Evolutionary conservation across 2,797 vertebrate genomes (phyloP).

Genomic region (Poecilia velifera): DNA sequence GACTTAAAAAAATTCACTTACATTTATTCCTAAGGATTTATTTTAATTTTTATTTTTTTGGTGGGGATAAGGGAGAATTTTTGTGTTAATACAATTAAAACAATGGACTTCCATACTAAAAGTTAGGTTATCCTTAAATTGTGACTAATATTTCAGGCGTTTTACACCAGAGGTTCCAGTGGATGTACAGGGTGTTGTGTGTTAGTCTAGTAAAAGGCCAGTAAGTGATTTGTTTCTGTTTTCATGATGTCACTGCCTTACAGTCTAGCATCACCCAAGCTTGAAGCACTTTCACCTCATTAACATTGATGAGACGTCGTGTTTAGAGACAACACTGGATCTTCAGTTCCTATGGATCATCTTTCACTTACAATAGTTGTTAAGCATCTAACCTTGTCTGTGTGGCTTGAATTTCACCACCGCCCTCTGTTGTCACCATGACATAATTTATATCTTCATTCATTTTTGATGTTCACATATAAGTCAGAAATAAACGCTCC

Average conservation of each 20-base stretch:
- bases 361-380: conserved; percentile 39
- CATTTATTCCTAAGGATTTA: not conserved
- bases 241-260: not conserved
- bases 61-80: not conserved
- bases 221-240: not conserved
- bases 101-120: not conserved
- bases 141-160: not conserved
- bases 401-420: conserved; percentile 33
- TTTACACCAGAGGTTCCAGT: not conserved
- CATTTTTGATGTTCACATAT: conserved; percentile 10
- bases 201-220: not conserved
- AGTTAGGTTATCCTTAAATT: not conserved
- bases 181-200: not conserved
- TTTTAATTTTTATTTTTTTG: not conserved
- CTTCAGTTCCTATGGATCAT: conserved; percentile 43
- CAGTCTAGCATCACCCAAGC: conserved; percentile 5
- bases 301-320: conserved; percentile 39
- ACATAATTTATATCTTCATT: conserved; percentile 5
- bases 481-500: conserved; percentile 33
- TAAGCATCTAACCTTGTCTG: conserved; percentile 23
- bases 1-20: not conserved
- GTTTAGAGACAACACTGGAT: conserved; percentile 25
- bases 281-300: conserved; percentile 45
- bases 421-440: not conserved
- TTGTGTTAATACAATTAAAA: not conserved